phyloP scores from a whole-genome alignment of 2,113 vertebrate species.

The Mus pahari region DNA sequence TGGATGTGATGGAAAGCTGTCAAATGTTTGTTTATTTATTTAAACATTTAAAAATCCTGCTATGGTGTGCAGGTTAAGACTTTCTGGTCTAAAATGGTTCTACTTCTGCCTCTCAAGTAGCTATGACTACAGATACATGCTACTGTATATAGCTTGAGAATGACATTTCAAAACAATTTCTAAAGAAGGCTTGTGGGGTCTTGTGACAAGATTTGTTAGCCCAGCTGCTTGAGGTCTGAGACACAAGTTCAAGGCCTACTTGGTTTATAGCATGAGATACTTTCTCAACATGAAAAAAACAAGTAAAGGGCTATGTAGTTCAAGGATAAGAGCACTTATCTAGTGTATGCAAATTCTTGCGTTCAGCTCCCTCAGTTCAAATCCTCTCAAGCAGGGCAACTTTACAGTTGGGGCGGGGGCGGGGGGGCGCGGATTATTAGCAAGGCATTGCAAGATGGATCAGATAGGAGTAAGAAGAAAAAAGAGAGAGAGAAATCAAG shows the following conservation, averaged over 20 bases:
- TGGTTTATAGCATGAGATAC: not conserved
- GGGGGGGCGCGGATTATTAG: no score
- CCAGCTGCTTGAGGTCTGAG: not conserved
- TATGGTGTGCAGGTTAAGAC: not conserved
- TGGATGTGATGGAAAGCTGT: constrained; percentile 17
- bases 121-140: not conserved
- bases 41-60: not conserved
- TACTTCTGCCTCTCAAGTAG: not conserved
- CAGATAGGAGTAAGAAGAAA: not conserved
- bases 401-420: not conserved
- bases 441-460: not conserved
- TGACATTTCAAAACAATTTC: not conserved
- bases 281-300: not conserved
- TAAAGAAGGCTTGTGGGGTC: not conserved
- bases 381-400: not conserved
- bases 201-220: not conserved
- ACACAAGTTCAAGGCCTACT: not conserved
- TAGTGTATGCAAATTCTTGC: not conserved
- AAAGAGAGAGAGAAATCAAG: not conserved
- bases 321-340: not conserved
- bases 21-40: not conserved
- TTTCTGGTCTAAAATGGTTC: not conserved
- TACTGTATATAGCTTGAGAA: not conserved
- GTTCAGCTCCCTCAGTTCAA: not conserved
- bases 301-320: not conserved